A percentile compares a stretch with the other conserved stretches of the same genome.
phyloP scores from a whole-genome alignment of 2,113 vertebrate genomes.

The Petrocephalus zakoni region DNA sequence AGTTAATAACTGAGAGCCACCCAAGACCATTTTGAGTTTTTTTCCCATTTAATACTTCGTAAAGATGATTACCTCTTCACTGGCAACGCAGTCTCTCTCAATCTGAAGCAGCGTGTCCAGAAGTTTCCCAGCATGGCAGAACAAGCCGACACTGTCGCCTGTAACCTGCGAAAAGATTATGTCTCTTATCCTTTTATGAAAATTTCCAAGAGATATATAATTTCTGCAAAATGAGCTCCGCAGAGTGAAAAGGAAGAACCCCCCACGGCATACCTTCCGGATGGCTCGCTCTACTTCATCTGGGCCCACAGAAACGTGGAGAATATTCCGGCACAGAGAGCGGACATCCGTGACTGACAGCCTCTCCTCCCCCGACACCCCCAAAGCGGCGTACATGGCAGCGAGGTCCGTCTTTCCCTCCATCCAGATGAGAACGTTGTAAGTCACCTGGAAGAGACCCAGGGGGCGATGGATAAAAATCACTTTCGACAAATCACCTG shows the following conservation, averaged over 20 bases:
- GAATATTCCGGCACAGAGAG: constrained; percentile 51
- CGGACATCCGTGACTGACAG: constrained; percentile 47
- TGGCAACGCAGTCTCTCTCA: constrained; percentile 48
- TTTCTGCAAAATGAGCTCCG: neutral
- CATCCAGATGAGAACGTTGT: neutral
- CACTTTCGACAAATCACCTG: neutral
- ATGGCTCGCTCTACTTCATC: constrained; percentile 46
- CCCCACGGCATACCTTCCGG: constrained; percentile 41
- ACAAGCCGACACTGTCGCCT: constrained; percentile 34
- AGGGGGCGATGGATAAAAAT: neutral
- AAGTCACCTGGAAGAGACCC: neutral
- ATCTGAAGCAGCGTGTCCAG: constrained; percentile 59
- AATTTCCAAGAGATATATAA: neutral
- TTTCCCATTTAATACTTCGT: neutral
- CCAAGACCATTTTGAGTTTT: neutral
- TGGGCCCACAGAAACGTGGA: constrained; percentile 35
- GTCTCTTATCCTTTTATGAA: neutral
- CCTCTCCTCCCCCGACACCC: constrained; percentile 37
- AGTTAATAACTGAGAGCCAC: neutral
- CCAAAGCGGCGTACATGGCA: constrained; percentile 43
- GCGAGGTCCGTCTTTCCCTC: constrained; percentile 38
- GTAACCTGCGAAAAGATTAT: constrained; percentile 43
- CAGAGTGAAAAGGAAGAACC: neutral
- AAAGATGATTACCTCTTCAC: constrained; percentile 46
- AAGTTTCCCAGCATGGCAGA: constrained; percentile 49